Evolutionary conservation across 1,140 invertebrate genomes (phyloP), one percentile per base, ranked within the genome.

Genomic region (Mercenaria mercenaria): DNA sequence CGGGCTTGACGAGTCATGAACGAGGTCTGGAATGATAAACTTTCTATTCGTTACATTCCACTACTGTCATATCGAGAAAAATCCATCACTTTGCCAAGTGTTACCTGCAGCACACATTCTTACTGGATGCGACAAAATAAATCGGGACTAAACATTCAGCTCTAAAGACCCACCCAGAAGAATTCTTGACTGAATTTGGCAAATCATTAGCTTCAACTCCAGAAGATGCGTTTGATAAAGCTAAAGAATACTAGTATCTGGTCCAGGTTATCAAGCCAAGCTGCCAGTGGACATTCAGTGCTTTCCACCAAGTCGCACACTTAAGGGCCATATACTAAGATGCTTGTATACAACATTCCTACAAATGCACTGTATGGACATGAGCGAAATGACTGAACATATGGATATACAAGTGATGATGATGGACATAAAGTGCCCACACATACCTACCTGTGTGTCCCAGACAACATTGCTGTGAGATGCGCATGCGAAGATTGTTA

Each of bases 91-190:
- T 8, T 83, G 59, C 47, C 3, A 43, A 32, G 81, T 83, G 13
- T 34, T 83, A 10, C 32, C 18, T 15, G 81, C 81, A n/a, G 59
- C 41, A 67, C 61, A 83, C 26, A 69, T 50, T 26, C 29, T 83
- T 11, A 83, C 37, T 26, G 59, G 81, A 11, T 83, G 56, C 47
- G 61, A 83, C 41, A 82, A 4, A 11, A 82, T 52, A 0, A 26
- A 52, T 81, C 3, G 79, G 34, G 23, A 81, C 34, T 37, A 59
- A 81, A 81, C 29, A 23, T 11, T 32, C 79, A 61, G 79, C 79
- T 1, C 18, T 61, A 20, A 81, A 81, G 37, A 52, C 50, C 4
- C 4, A n/a, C 10, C 41, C 43, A 6, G n/a, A 52, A 56, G 0
- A 20, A 43, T 79, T 50, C 39, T 79, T 79, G 29, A 20, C 37